Conservation (phyloP, 2,113 vertebrate species). For the Festucalex cinctus region DNA sequence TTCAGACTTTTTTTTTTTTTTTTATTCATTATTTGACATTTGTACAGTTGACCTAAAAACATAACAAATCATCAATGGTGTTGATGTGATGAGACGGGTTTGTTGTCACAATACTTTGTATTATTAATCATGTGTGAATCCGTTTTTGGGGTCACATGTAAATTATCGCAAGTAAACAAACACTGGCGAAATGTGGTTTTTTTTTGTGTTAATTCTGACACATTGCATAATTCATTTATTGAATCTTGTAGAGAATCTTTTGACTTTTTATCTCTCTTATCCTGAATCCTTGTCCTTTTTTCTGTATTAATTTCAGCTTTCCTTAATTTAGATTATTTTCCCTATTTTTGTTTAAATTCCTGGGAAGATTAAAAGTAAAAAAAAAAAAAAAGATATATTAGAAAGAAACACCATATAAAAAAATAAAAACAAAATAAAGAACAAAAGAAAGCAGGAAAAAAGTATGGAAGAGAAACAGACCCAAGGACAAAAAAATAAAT, state of each 20-base stretch:
- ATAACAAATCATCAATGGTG: conserved; percentile 47
- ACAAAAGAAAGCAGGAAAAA: conserved; percentile 1
- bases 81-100: conserved; percentile 30
- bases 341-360: neutral
- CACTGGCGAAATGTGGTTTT: conserved; percentile 13
- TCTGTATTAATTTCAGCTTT: neutral
- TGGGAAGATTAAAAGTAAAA: neutral
- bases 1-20: conserved; percentile 11
- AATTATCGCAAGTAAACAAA: conserved; percentile 54
- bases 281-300: neutral
- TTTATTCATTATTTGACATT: conserved; percentile 51
- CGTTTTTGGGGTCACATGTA: conserved; percentile 55
- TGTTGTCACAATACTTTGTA: conserved; percentile 49
- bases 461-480: too few relatives aligned
- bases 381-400: neutral
- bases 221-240: neutral
- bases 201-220: too few relatives aligned
- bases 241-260: neutral
- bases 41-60: conserved; percentile 59
- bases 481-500: neutral
- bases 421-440: neutral
- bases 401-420: neutral
- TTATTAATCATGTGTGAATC: conserved; percentile 50
- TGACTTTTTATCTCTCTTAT: neutral
- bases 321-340: neutral